Evolutionary conservation across 2,797 vertebrate species (phyloP), one percentile per base, ranked within the genome.

Genomic region (Liparis tanakae): DNA sequence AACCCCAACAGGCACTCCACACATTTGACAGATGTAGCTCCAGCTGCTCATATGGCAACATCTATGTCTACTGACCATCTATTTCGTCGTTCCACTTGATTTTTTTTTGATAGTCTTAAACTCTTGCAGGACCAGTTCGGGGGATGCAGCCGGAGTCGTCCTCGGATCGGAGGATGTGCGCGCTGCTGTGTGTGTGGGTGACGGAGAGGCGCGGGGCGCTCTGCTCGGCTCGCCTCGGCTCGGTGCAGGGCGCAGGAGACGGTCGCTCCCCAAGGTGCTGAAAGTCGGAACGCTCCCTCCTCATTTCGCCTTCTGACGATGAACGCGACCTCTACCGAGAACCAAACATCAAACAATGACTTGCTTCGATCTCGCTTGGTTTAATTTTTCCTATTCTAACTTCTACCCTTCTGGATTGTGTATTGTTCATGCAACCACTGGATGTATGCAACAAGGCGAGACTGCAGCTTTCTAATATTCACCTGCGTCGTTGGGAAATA

Each of bases 211-310:
- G 22, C 18, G 53, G 53, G 71, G 80, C 56, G 79, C 87, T 85
- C 65, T 63, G 74, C 65, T 67, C 76, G 34, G 66, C 75, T 67
- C 69, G 36, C 75, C 74, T 76, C 58, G 66, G 76, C 77, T 88
- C 84, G n/a, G 84, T 56, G 82, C 84, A 87, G 90, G 86, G 85
- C 85, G 79, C 80, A 83, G 83, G 76, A 90, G 80, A 80, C 86
- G 75, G 88, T 90, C 85, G 87, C 92, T 94, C 80, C 92, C 93
- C 90, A 85, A 88, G 87, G 92, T 91, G 80, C 88, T 92, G 87
- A 86, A 93, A 94, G 88, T 91, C 85, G 67, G 83, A 84, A 91
- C 83, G 86, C 81, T 85, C 81, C 82, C 77, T 84, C 78, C 67
- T 84, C 83, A 36, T 71, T 82, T 83, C 71, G 30, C 67, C 18